Evolutionary conservation across 2,888 invertebrate genomes (phyloP), one percentile per base, ranked within the genome.

Genomic region (Oscheius sp.): DNA sequence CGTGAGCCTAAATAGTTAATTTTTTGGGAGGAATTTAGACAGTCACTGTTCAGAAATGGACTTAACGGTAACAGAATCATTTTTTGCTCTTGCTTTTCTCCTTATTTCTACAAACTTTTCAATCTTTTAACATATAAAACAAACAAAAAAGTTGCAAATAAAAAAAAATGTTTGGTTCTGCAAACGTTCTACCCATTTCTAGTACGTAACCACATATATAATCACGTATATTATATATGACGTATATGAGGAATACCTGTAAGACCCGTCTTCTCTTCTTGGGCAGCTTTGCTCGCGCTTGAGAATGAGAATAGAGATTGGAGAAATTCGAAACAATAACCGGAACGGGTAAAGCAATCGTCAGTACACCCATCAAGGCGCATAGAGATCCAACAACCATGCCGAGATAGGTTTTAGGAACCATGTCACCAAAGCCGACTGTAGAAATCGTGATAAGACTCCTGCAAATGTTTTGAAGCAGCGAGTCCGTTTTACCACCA

Each of bases 291-390:
- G 78, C 75, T 56, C 81, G 59, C 0, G 83, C 84, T 64, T 83
- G 82, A 6, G 79, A 78, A 51, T 83, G 83, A 0, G 83, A 83
- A 49, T 83, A 83, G 4, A 83, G 62, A 70, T 82, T 83, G 6
- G 82, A 82, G 57, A 84, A 84, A 62, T 84, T 84, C 36, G 82
- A 77, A 6, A 84, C 84, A 44, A 84, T 84, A 26, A 84, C 77
- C 1, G 76, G 80, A 9, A 80, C 82, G 0, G 82, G 83, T 2
- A 83, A 71, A 1, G 84, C 84, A 50, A 84, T 84, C 3, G 84
- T 84, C 26, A 84, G 75, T 20, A 84, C 82, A 44, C 84, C 84
- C 82, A 82, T 83, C 49, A 84, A 68, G 4, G 84, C 84, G 67
- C 84, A 84, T 12, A 84, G 67, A 14, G 82, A 80, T 12, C 84